Conservation (phyloP, 2,797 vertebrate species). For the Cetoscarus ocellatus region DNA sequence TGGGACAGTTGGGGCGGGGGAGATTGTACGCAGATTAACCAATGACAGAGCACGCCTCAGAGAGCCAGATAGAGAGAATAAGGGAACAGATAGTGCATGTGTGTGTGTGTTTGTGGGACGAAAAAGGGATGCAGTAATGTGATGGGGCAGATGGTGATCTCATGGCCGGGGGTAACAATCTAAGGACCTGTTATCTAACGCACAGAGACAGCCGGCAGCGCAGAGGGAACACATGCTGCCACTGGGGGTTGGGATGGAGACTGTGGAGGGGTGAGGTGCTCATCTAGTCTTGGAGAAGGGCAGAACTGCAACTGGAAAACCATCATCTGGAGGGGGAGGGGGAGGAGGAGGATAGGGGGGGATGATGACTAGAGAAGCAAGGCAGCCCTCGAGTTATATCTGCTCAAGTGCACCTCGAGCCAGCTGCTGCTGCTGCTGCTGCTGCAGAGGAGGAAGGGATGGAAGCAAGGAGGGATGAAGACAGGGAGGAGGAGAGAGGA, state of each 20-base stretch:
- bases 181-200: slow-evolving; percentile 77
- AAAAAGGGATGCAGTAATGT: slow-evolving; percentile 58
- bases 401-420: slow-evolving; percentile 46
- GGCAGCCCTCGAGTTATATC: slow-evolving; percentile 40
- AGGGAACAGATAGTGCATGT: slow-evolving; percentile 2
- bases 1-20: slow-evolving; percentile 22
- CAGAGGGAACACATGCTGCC: slow-evolving; percentile 55
- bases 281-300: slow-evolving; percentile 17
- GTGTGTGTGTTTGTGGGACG: slow-evolving; percentile 17
- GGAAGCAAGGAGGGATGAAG: slow-evolving; percentile 36
- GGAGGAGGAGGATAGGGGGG: no score
- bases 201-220: slow-evolving; percentile 62
- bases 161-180: slow-evolving; percentile 66
- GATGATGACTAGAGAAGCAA: slow-evolving; percentile 19
- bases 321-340: slow-evolving; percentile 29
- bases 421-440: slow-evolving; percentile 47
- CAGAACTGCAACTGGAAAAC: slow-evolving; percentile 33
- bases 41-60: slow-evolving; percentile 47
- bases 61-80: slow-evolving; percentile 24
- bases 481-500: slow-evolving; percentile 44
- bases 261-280: background rate
- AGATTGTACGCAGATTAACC: slow-evolving; percentile 73
- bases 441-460: background rate
- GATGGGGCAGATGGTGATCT: slow-evolving; percentile 79
- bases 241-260: slow-evolving; percentile 27